Percentiles rank a stretch among this genome's conserved stretches.
phyloP scores from a whole-genome alignment of 2,797 vertebrate genomes.

The Neomorphus geoffroyi region DNA sequence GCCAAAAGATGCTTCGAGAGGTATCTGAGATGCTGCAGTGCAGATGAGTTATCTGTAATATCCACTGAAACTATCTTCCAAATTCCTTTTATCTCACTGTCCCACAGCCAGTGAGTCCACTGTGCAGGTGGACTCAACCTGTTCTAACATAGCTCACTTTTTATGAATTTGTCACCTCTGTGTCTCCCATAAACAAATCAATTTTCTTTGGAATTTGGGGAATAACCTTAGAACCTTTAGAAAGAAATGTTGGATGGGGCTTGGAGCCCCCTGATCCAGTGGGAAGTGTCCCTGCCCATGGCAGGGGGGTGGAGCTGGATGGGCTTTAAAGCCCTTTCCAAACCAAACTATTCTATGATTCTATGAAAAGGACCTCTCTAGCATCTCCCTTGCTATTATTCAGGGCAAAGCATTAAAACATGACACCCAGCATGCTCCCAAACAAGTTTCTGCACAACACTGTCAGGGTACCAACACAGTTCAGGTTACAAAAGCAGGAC shows the following conservation, averaged over 20 bases:
- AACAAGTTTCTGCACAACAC: neutral
- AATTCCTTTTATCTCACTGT: neutral
- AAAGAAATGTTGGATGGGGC: neutral
- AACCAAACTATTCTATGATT: too few species aligned
- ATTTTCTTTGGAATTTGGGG: neutral
- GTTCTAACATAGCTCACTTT: neutral
- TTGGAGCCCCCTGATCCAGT: too few species aligned
- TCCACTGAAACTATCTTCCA: neutral
- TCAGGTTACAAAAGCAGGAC: neutral
- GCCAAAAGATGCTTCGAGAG: neutral
- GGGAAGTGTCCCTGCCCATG: too few species aligned
- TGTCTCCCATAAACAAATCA: neutral
- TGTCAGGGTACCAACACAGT: neutral
- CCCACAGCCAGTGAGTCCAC: neutral
- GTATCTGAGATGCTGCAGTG: neutral
- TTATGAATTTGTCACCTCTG: neutral
- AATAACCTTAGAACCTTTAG: neutral
- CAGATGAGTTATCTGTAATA: neutral
- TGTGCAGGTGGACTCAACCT: neutral
- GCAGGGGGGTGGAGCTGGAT: too few species aligned
- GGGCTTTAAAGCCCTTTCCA: too few species aligned
- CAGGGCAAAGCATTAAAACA: neutral
- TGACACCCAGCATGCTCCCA: neutral
- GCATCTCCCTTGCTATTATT: too few species aligned
- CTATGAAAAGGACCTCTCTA: too few species aligned